Conservation (phyloP, 2,888 invertebrate species). For the Ellobium chinense region DNA sequence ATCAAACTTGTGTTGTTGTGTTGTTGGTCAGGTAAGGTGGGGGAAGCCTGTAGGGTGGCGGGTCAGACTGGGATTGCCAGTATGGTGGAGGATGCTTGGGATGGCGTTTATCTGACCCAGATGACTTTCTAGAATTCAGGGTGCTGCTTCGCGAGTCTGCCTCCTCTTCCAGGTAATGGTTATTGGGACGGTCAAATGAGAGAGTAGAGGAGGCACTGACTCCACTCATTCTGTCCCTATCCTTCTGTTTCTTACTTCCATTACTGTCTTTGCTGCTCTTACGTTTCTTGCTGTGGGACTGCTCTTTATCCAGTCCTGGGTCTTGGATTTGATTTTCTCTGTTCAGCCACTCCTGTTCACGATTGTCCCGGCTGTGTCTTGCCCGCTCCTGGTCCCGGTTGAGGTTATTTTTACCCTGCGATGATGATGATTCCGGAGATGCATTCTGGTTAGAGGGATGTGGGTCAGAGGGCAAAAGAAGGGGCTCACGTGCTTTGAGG, state of each 20-base stretch:
- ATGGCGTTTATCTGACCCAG: constrained; percentile 20
- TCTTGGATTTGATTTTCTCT: background rate
- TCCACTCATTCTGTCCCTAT: background rate
- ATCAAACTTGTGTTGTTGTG: constrained; percentile 40
- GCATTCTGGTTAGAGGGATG: background rate
- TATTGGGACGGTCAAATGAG: constrained; percentile 30
- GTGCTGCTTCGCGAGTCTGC: constrained; percentile 23
- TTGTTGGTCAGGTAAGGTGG: constrained; percentile 53
- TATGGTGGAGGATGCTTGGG: constrained; percentile 37
- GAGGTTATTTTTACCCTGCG: background rate
- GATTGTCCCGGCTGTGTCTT: background rate
- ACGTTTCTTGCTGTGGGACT: background rate
- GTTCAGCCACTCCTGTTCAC: background rate
- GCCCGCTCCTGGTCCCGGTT: background rate
- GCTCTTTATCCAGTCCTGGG: background rate
- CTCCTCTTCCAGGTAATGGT: constrained; percentile 37
- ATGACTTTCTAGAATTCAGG: constrained; percentile 13
- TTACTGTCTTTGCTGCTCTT: constrained; percentile 8
- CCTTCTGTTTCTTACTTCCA: background rate
- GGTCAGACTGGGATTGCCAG: constrained; percentile 41
- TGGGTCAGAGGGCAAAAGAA: constrained; percentile 31
- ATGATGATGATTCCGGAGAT: background rate
- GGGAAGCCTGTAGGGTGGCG: constrained; percentile 52
- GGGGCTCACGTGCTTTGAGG: constrained; percentile 24
- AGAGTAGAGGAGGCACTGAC: constrained; percentile 24